Evolutionary conservation across 2,888 invertebrate genomes (phyloP).

Genomic region (Habroteleia sp.): DNA sequence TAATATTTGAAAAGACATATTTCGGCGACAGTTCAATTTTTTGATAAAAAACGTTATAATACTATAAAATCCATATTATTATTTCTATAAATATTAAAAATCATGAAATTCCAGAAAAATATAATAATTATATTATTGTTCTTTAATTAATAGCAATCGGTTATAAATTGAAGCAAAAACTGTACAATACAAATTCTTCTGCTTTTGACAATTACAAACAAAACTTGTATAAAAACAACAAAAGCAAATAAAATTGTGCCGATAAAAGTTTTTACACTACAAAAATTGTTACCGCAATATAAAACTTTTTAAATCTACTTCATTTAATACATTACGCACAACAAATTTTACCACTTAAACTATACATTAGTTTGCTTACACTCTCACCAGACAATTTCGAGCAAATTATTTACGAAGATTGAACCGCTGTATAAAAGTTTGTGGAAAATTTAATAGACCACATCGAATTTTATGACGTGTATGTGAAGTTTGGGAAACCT

Average conservation of each 20-base stretch:
- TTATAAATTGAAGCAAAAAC: too few relatives aligned
- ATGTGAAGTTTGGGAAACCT: slow-evolving; percentile 3
- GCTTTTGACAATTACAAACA: slow-evolving; percentile 9
- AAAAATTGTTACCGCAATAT: slow-evolving; percentile 25
- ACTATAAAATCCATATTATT: too few relatives aligned
- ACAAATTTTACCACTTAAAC: slow-evolving; percentile 42
- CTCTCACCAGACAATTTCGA: slow-evolving; percentile 7
- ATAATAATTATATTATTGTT: too few relatives aligned
- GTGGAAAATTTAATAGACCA: slow-evolving; percentile 19
- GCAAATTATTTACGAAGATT: slow-evolving; percentile 23
- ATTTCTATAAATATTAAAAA: too few relatives aligned
- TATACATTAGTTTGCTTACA: slow-evolving; percentile 13
- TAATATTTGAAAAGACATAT: too few relatives aligned
- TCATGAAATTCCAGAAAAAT: too few relatives aligned
- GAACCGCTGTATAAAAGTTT: slow-evolving; percentile 9
- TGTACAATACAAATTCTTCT: too few relatives aligned
- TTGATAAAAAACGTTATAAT: too few relatives aligned
- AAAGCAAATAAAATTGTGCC: slow-evolving; percentile 22
- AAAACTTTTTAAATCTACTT: slow-evolving; percentile 41
- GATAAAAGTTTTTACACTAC: slow-evolving; percentile 29
- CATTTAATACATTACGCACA: slow-evolving; percentile 31
- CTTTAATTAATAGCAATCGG: too few relatives aligned
- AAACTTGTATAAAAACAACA: slow-evolving; percentile 6
- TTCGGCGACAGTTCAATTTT: too few relatives aligned
- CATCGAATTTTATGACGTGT: slow-evolving; percentile 18